Evolutionary conservation across 92 coral and sea anemone species (phyloP).

Genomic region (Ricordea florida): DNA sequence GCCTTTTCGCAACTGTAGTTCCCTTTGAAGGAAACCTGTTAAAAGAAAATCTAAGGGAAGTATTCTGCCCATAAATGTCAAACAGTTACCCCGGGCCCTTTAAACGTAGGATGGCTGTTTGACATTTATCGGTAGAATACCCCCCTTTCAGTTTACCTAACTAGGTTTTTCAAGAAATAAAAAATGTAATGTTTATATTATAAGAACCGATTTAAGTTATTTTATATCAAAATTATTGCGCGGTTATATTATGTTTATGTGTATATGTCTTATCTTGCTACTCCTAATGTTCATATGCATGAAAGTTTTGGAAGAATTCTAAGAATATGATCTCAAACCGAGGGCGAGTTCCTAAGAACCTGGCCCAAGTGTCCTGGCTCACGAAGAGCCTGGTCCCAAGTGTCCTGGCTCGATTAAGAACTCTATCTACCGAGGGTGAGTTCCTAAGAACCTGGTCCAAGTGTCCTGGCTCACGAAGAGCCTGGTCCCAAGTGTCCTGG

Average conservation of each 20-base stretch:
- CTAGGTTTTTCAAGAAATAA: background rate
- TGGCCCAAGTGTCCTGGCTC: background rate
- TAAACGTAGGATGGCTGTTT: background rate
- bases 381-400: background rate
- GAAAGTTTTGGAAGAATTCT: background rate
- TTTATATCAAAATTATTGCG: too few species aligned
- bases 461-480: too few species aligned
- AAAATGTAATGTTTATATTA: background rate
- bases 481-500: too few species aligned
- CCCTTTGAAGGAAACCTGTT: constrained; percentile 5
- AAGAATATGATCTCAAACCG: background rate
- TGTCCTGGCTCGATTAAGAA: background rate
- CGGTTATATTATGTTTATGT: background rate
- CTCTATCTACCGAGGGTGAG: background rate
- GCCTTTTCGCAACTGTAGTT: background rate
- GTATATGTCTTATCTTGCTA: constrained; percentile 2
- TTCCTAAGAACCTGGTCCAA: too few species aligned
- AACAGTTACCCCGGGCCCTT: constrained; percentile 3
- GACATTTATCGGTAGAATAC: background rate
- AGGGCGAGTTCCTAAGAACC: background rate
- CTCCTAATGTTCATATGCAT: background rate
- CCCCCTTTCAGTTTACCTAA: too few species aligned
- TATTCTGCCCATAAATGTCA: background rate
- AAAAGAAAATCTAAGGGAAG: constrained; percentile 8
- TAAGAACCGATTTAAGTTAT: background rate